Percentiles rank a stretch among this genome's conserved stretches.
Conservation (phyloP, 2,888 invertebrate genomes). For the Campopleginae sp. region DNA sequence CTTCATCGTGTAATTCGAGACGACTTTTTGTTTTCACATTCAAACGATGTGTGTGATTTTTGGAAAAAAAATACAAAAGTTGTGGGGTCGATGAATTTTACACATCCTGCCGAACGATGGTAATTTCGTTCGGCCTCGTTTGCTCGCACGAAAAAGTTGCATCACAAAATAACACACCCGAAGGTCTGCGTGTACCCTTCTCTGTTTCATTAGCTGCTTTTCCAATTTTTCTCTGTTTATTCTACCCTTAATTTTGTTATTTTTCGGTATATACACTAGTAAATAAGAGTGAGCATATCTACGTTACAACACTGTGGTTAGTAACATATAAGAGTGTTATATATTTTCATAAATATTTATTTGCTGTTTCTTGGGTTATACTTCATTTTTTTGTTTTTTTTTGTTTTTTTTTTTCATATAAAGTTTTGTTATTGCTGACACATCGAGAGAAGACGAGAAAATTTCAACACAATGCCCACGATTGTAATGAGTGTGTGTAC, state of each 20-base stretch:
- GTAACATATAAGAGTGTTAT: conserved; percentile 40
- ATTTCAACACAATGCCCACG: conserved; percentile 53
- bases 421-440: conserved; percentile 65
- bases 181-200: conserved; percentile 58
- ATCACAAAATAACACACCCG: conserved; percentile 27
- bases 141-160: not conserved
- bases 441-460: conserved; percentile 63
- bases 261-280: conserved; percentile 8
- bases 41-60: not conserved
- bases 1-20: not conserved
- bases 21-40: conserved; percentile 4
- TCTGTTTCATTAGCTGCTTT: conserved; percentile 1
- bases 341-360: conserved; percentile 62
- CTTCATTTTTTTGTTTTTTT: conserved; percentile 41
- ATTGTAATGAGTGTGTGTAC: conserved; percentile 31
- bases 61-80: conserved; percentile 11
- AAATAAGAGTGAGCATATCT: conserved; percentile 22
- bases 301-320: conserved; percentile 30
- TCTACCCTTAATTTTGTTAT: conserved; percentile 17
- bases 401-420: conserved; percentile 55
- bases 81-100: conserved; percentile 2
- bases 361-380: conserved; percentile 33
- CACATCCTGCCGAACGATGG: conserved; percentile 22
- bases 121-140: conserved; percentile 4
- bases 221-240: conserved; percentile 11